Evolutionary conservation across 2,888 invertebrate species (phyloP).

Genomic region (Deroplatys truncata): DNA sequence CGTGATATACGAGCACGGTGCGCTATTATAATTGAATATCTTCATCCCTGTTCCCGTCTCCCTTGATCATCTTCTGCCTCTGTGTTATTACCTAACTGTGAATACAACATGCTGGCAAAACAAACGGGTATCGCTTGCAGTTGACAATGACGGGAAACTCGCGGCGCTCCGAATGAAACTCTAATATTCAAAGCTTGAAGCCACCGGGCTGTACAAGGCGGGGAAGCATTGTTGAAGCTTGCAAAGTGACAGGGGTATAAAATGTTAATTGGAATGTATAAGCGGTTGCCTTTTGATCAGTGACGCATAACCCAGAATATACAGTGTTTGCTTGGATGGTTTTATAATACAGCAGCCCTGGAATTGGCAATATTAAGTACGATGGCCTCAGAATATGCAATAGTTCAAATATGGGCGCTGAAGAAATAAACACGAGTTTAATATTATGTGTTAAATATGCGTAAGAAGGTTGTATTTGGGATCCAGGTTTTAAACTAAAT

Average conservation of each 20-base stretch:
- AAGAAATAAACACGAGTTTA: too few relatives aligned
- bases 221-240: neutral
- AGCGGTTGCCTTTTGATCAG: neutral
- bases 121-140: neutral
- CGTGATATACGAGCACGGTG: neutral
- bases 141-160: neutral
- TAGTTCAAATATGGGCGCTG: too few relatives aligned
- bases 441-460: too few relatives aligned
- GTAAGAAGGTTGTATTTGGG: too few relatives aligned
- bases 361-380: too few relatives aligned
- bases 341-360: too few relatives aligned
- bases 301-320: neutral
- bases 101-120: neutral
- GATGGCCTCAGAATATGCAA: too few relatives aligned
- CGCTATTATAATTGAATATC: neutral
- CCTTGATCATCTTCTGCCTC: neutral
- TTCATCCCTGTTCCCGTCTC: neutral
- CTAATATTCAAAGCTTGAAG: neutral
- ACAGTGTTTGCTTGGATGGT: too few relatives aligned
- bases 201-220: neutral
- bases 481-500: too few relatives aligned
- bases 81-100: neutral
- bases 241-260: neutral
- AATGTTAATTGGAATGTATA: neutral
- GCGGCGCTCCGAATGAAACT: neutral